phyloP scores from a whole-genome alignment of 1,140 invertebrate genomes.

The Meloidogyne chitwoodi region DNA sequence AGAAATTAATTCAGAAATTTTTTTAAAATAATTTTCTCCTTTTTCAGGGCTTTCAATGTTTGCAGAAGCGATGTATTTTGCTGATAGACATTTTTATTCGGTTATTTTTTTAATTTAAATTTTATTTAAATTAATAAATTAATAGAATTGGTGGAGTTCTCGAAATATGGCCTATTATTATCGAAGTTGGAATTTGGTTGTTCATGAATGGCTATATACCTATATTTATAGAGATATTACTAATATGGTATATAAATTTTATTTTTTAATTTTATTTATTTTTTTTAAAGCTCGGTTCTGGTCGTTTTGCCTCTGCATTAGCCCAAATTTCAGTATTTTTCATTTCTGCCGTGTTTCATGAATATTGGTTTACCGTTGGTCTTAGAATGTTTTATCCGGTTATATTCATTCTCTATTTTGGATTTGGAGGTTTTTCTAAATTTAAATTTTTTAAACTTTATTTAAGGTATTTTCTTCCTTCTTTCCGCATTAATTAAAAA shows the following conservation, averaged over 20 bases:
- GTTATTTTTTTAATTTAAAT: constrained; percentile 20
- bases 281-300: constrained; percentile 45
- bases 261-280: not conserved
- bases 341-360: constrained; percentile 73
- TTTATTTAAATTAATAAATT: constrained; percentile 21
- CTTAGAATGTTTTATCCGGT: constrained; percentile 82
- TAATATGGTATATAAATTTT: constrained; percentile 46
- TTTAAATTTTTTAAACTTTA: constrained; percentile 11
- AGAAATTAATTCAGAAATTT: not conserved
- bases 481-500: constrained; percentile 51
- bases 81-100: constrained; percentile 52
- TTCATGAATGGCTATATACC: constrained; percentile 81
- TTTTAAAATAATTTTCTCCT: not conserved
- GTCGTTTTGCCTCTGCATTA: constrained; percentile 40
- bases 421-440: constrained; percentile 44
- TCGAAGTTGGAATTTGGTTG: constrained; percentile 86
- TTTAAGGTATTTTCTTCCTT: constrained; percentile 52
- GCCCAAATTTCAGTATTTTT: constrained; percentile 66
- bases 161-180: constrained; percentile 77
- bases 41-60: constrained; percentile 49
- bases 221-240: constrained; percentile 85
- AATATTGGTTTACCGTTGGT: constrained; percentile 74
- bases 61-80: constrained; percentile 54
- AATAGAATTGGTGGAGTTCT: constrained; percentile 89
- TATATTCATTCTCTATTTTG: constrained; percentile 66